These are phyloP conservation scores for Drosophila austrosaltans DNA, from an alignment of 2,888 invertebrate species.

Conservation along the genomic window DNA sequence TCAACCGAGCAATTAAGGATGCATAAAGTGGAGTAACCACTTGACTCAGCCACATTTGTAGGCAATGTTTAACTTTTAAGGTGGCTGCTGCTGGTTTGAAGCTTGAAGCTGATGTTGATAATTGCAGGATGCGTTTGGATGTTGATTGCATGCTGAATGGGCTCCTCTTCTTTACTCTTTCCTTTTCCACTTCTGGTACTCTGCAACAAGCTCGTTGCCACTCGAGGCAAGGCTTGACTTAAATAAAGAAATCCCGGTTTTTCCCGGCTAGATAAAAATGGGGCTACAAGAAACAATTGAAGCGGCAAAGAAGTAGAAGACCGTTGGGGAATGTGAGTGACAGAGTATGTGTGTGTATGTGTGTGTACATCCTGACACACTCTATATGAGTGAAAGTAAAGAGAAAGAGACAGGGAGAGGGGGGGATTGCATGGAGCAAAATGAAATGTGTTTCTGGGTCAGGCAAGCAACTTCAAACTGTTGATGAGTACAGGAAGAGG, in stretches of 20 bases:
- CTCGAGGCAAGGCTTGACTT: constrained; percentile 67
- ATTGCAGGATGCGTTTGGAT: constrained; percentile 78
- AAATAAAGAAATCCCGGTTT: constrained; percentile 75
- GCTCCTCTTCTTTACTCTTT: constrained; percentile 34
- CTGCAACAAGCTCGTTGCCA: constrained; percentile 23
- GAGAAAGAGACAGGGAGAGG: not conserved
- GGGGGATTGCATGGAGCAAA: constrained; percentile 53
- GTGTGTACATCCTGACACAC: constrained; percentile 13
- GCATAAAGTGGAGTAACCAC: constrained; percentile 78
- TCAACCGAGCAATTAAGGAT: constrained; percentile 74
- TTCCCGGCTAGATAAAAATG: constrained; percentile 66
- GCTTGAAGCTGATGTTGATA: constrained; percentile 65
- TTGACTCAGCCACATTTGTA: constrained; percentile 45
- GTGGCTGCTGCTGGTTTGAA: constrained; percentile 23
- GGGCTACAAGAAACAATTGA: constrained; percentile 69
- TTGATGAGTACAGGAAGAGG: constrained; percentile 54
- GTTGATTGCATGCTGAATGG: constrained; percentile 75
- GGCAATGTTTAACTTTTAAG: constrained; percentile 64
- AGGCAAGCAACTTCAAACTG: constrained; percentile 75
- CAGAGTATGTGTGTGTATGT: constrained; percentile 13
- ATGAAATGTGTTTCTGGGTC: constrained; percentile 81
- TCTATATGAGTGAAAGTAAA: constrained; percentile 74
- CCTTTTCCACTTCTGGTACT: not conserved
- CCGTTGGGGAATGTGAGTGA: constrained; percentile 35
- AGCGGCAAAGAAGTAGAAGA: constrained; percentile 43